Base-by-base conservation (phyloP, 2,797 vertebrate species). In the Falco berigora region DNA sequence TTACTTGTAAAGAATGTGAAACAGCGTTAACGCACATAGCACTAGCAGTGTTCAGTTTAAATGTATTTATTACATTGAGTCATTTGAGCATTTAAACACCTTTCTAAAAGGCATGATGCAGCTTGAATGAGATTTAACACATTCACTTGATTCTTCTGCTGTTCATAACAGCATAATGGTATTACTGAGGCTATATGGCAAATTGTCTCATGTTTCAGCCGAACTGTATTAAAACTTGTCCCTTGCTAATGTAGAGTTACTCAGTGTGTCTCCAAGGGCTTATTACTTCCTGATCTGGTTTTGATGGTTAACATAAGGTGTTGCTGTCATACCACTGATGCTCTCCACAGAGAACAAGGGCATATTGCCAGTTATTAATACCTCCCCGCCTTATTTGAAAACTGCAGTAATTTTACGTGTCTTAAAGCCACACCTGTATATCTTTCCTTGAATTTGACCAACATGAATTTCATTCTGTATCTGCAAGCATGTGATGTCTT, bases 51-150 rank as follows among this genome's bases (percentile, higher is more conserved):
- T 91, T 97, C 62, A 91, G 6, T 69, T 87, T 90, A 79, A 88
- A 72, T 52, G 76, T 93, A 93, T 80, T 95, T 93, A 88, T 95
- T 81, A 74, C 75, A 82, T 32, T 40, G 74, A 94, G 69, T 92
- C 93, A 91, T 90, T 89, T 92, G 87, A 95, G 95, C 90, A 81
- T 96, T 93, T 74, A 96, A 96, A 95, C 94, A 96, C 91, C 88
- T 97, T 95, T 92, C 75, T 83, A n/a, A 90, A 92, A 90, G 75
- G 71, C 86, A 75, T 66, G 38, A 88, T 93, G 88, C 91, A 94
- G 84, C 88, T 92, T 97, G 86, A 97, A 86, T 95, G 94, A 94
- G 38, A 62, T 27, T 78, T 55, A 52, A 56, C 1, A 21, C 82
- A 50, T 80, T 92, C 62, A 58, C 32, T 83, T 83, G 58, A 64